These are phyloP conservation scores for Pseudomyrmex pallidus DNA, from an alignment of 1,140 invertebrate species.

Conservation along the genomic window DNA sequence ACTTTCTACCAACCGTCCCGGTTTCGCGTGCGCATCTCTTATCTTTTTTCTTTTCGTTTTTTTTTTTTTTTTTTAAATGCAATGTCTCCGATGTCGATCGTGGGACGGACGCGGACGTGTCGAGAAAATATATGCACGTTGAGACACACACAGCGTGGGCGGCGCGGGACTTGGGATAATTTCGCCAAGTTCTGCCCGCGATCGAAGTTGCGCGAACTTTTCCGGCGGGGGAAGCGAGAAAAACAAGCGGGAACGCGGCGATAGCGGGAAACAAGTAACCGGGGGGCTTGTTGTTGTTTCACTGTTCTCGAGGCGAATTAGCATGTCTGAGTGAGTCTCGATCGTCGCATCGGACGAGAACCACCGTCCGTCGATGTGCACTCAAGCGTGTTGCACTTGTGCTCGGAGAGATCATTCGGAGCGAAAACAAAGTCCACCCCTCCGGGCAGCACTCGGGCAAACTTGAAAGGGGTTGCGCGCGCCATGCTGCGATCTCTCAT, in stretches of 20 bases:
- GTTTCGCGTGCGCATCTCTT: conserved; percentile 37
- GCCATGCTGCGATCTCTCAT: conserved; percentile 39
- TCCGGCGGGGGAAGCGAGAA: background rate
- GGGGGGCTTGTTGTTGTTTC: conserved; percentile 34
- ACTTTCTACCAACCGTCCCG: conserved; percentile 56
- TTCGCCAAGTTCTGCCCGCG: conserved; percentile 69
- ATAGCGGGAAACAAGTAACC: conserved; percentile 7
- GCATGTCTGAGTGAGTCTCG: conserved; percentile 79
- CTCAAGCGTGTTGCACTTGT: conserved; percentile 33
- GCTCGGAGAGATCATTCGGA: conserved; percentile 38
- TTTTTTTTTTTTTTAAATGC: conserved; percentile 41
- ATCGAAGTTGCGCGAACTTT: conserved; percentile 74
- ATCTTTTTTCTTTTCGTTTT: conserved; percentile 9
- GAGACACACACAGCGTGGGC: background rate
- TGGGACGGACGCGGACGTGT: conserved; percentile 43
- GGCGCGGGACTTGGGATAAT: conserved; percentile 66
- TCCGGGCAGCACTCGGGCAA: background rate
- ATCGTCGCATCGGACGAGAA: conserved; percentile 36
- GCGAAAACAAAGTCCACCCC: conserved; percentile 46
- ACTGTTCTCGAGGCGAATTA: conserved; percentile 73
- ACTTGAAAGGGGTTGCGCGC: conserved; percentile 19
- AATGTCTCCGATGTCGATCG: background rate
- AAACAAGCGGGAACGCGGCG: too few species aligned
- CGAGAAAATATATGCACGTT: conserved; percentile 2
- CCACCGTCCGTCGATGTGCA: conserved; percentile 23